Base-by-base conservation (phyloP, 2,113 vertebrate genomes). In the Nansenia antarctica region DNA sequence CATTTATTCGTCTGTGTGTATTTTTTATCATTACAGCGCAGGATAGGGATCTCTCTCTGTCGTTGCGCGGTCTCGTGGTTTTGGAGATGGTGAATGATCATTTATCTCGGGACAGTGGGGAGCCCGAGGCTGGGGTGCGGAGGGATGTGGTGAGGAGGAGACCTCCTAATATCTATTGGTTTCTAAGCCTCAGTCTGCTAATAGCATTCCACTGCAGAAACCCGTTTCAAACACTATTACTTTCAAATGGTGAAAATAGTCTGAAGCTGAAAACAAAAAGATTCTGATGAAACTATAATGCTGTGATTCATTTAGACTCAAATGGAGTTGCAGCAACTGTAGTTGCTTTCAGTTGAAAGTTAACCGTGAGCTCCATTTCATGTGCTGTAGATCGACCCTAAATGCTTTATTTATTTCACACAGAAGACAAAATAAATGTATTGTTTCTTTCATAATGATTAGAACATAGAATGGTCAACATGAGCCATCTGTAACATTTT, bases 71-170 rank as follows among this genome's bases (percentile, higher is more conserved):
- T 32, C 30, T 35, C 24, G 49, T 70, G 68, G 49, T 35, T 70
- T 27, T 30, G 32, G n/a, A 55, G 47, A 55, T 39, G 68, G 45
- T 61, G 61, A 35, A 69, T 62, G 61, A 70, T 62, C 47, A 54
- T 49, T 54, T 31, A 47, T 65, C 63, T 63, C 34, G n/a, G 69
- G 53, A 61, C 55, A 67, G 64, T 64, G 67, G 68, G 45, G n/a
- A 42, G n/a, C 35, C 53, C 11, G 26, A 15, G 35, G 53, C 53
- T 12, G 34, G 37, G 66, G 9, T 26, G 29, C 9, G 22, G 37
- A 12, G 29, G 32, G 37, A 24, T 20, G 37, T 39, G 53, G 15
- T 24, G 15, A 3, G 58, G 45, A n/a, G 39, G 45, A 11, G 35
- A n/a, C n/a, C 35, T 5, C 5, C 5, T 37, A 37, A 37, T 5